phyloP scores from a whole-genome alignment of 2,797 vertebrate genomes.

The Crocodylus rhombifer region DNA sequence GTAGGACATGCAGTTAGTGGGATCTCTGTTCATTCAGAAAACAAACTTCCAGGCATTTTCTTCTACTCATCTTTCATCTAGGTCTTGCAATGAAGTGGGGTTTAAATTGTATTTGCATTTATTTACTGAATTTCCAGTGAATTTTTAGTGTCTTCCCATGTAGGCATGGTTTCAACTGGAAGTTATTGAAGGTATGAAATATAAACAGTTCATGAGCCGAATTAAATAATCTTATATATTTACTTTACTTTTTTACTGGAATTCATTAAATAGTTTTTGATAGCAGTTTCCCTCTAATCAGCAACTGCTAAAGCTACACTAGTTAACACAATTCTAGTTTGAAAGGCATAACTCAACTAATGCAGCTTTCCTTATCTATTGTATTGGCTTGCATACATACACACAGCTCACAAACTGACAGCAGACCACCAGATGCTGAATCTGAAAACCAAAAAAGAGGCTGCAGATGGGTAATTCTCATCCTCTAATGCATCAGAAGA shows the following conservation, averaged over 20 bases:
- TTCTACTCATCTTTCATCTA: not conserved
- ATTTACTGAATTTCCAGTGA: not conserved
- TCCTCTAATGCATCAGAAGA: not conserved
- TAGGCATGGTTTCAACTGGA: not conserved
- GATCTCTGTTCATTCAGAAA: not conserved
- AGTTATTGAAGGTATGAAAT: not conserved
- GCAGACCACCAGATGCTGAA: not conserved
- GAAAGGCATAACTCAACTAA: not conserved
- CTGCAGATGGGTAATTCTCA: not conserved
- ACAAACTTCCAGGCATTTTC: not conserved
- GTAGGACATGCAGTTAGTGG: not conserved
- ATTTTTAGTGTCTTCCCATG: not conserved
- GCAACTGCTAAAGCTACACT: not conserved
- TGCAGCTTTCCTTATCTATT: not conserved
- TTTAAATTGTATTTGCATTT: too few species aligned
- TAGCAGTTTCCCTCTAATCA: not conserved
- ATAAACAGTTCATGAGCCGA: not conserved
- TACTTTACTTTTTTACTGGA: too few species aligned
- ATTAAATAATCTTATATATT: too few species aligned
- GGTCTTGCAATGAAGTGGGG: too few species aligned
- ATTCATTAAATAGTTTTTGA: too few species aligned
- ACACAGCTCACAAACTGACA: not conserved
- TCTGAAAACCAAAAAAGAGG: not conserved
- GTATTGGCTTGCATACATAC: not conserved
- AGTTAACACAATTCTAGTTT: rapidly evolving